Conservation (phyloP, 2,888 invertebrate genomes). For the Drosophila prolongata region DNA sequence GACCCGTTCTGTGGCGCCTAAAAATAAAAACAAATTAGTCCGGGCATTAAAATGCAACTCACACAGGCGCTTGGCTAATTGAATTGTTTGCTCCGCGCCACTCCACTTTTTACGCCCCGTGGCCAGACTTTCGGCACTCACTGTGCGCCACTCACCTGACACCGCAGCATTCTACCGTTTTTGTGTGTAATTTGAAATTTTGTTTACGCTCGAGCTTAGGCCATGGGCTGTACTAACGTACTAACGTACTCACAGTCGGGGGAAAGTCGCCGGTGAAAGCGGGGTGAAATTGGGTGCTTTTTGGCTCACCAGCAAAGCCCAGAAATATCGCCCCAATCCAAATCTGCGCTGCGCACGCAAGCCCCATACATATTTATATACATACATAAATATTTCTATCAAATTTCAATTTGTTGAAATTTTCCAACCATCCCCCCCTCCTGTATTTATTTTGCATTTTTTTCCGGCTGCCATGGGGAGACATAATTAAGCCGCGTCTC, state of each 20-base stretch:
- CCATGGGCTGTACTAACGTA: constrained; percentile 41
- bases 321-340: constrained; percentile 24
- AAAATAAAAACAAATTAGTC: constrained; percentile 26
- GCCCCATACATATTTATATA: not conserved
- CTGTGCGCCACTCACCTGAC: constrained; percentile 52
- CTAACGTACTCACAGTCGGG: constrained; percentile 40
- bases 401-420: constrained; percentile 76
- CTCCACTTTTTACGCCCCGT: constrained; percentile 9
- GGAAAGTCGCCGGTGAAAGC: not conserved
- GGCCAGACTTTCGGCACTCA: constrained; percentile 26
- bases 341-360: constrained; percentile 46
- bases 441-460: constrained; percentile 9
- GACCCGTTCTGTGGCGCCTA: not conserved
- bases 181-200: constrained; percentile 64
- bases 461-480: constrained; percentile 22
- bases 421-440: constrained; percentile 18
- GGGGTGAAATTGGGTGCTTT: constrained; percentile 4
- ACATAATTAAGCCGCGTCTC: constrained; percentile 73
- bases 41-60: constrained; percentile 55
- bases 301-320: not conserved
- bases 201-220: constrained; percentile 70
- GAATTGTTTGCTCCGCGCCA: constrained; percentile 44
- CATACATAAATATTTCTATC: constrained; percentile 68
- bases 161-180: constrained; percentile 47
- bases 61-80: constrained; percentile 54